These are phyloP conservation scores for Lethocerus indicus DNA, from an alignment of 1,140 invertebrate species.

Conservation along the genomic window DNA sequence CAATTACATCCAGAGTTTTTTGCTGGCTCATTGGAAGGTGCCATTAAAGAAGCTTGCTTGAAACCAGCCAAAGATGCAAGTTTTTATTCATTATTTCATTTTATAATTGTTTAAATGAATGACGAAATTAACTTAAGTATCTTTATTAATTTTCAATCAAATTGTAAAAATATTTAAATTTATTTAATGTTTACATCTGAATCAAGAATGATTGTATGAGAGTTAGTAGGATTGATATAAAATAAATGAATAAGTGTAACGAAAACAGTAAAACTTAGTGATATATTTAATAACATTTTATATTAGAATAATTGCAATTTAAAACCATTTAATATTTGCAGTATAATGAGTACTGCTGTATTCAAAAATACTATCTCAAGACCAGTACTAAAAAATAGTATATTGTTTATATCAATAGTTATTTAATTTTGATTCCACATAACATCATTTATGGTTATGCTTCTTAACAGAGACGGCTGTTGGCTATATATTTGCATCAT, in stretches of 20 bases:
- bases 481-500: slow-evolving; percentile 89
- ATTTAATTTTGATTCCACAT: no score
- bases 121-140: not conserved
- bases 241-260: no score
- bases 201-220: not conserved
- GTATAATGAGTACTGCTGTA: no score
- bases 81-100: not conserved
- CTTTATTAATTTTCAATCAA: slow-evolving; percentile 9
- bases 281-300: no score
- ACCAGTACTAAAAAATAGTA: no score
- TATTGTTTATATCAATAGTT: no score
- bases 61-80: slow-evolving; percentile 72
- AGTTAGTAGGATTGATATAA: no score
- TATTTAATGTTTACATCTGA: slow-evolving; percentile 4
- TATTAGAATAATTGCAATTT: no score
- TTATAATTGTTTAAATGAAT: not conserved
- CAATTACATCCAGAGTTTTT: slow-evolving; percentile 75
- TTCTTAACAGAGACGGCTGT: slow-evolving; percentile 63
- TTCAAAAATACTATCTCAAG: no score
- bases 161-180: slow-evolving; percentile 1
- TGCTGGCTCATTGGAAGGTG: slow-evolving; percentile 75
- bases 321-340: no score
- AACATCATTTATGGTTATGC: no score
- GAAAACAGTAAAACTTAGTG: no score
- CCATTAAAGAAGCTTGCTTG: slow-evolving; percentile 68